A percentile compares a stretch with the other conserved stretches of the same genome.
phyloP scores from a whole-genome alignment of 2,888 invertebrate genomes.

The Norana najaformis region DNA sequence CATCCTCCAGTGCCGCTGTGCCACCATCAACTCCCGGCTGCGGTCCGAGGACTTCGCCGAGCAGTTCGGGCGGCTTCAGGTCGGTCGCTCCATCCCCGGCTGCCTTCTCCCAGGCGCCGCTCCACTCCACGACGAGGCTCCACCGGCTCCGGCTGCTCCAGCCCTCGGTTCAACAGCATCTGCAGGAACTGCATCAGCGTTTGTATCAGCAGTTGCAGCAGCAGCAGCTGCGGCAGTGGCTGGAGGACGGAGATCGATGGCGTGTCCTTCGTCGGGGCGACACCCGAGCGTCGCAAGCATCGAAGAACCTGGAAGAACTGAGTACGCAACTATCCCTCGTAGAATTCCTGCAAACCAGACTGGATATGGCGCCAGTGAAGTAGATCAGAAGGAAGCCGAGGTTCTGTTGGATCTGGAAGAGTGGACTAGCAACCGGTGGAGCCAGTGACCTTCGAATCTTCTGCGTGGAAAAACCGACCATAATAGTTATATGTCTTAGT shows the following conservation, averaged over 20 bases:
- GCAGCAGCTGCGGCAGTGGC: not conserved
- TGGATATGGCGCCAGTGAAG: not conserved
- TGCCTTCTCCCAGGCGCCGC: not conserved
- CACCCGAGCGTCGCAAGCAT: not conserved
- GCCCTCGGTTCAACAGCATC: not conserved
- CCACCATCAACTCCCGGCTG: conserved; percentile 58
- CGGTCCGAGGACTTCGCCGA: conserved; percentile 60
- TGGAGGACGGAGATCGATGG: not conserved
- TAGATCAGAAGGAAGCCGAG: not conserved
- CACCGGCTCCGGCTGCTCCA: not conserved
- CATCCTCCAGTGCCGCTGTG: conserved; percentile 73
- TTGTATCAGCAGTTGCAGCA: not conserved
- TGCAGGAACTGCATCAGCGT: not conserved
- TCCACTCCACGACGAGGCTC: not conserved
- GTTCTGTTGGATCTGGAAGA: not conserved
- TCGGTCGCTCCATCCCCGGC: not conserved
- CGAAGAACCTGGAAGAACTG: not conserved
- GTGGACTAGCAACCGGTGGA: not conserved
- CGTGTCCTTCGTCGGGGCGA: not conserved
- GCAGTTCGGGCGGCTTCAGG: conserved; percentile 51
- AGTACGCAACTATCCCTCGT: not conserved
- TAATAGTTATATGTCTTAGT: not conserved
- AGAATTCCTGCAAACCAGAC: not conserved
- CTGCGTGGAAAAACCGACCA: not conserved
- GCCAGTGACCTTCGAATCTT: not conserved